Evolutionary conservation across 1,140 invertebrate species (phyloP), one percentile per base, ranked within the genome.

Genomic region (Drosophila ercepeae): DNA sequence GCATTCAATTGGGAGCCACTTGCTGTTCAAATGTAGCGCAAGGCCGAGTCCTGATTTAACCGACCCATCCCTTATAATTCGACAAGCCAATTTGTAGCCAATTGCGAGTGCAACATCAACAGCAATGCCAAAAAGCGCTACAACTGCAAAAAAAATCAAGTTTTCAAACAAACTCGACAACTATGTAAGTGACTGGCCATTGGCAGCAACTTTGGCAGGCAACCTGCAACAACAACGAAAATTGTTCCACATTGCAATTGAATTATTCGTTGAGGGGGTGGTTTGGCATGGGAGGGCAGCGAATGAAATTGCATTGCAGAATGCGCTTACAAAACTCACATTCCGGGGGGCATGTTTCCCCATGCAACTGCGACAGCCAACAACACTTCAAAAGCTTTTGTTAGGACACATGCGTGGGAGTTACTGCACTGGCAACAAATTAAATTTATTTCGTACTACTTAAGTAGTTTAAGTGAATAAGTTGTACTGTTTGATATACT

Each of bases 161-260:
- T 78, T 84, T 86, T 76, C 51, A 84, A 84, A 13, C n/a, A 81
- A 76, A 84, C 76, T 84, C 76, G 81, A 76, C 81, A 84, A 86
- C 81, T 79, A 63, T 79, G 81, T 84, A 84, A 84, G 76, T 76
- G 81, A 79, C 58, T 72, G 67, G 81, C 42, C 72, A 84, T 34
- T 52, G 78, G 39, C 64, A 57, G 19, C 19, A 73, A 34, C 34
- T 3, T 18, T 25, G 50, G 21, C 45, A 19, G 27, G 16, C 25
- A 29, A 34, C 21, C 11, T 39, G 52, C 32, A 73, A 52, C 42
- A 81, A 50, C 75, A 86, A 68, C 55, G 52, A 71, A 78, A 81
- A 86, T 84, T 69, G 75, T 67, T 79, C 8, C 58, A 76, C 79
- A 84, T 86, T 79, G 81, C 71, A 86, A 84, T 86, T 86, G 79